A percentile compares a stretch with the other conserved stretches of the same genome.
Evolutionary conservation across 2,888 invertebrate genomes (phyloP).

Genomic region (Cantharis rustica): DNA sequence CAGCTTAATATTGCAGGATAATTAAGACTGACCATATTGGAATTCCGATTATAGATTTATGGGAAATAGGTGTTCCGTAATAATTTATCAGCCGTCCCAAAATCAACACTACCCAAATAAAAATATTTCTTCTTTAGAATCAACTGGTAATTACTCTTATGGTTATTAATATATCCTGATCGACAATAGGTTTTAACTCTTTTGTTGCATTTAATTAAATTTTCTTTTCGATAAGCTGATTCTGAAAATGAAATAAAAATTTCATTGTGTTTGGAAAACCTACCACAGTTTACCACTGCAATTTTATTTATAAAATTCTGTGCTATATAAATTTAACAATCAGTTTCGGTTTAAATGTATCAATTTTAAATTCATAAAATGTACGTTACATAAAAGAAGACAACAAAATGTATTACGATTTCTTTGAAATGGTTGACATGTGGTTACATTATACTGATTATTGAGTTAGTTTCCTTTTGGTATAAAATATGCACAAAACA

Average conservation of each 20-base stretch:
- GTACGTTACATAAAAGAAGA: background rate
- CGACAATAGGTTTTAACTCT: too few species aligned
- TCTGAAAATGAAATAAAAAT: background rate
- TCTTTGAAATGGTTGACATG: background rate
- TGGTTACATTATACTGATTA: background rate
- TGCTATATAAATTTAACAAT: background rate
- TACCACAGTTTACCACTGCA: background rate
- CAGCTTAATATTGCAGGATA: slow-evolving; percentile 1
- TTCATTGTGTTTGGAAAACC: background rate
- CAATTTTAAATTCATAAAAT: background rate
- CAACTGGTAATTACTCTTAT: background rate
- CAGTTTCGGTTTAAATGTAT: background rate
- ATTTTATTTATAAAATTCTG: background rate
- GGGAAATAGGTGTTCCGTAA: background rate
- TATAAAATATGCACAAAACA: background rate
- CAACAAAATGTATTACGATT: background rate
- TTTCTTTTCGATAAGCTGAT: background rate
- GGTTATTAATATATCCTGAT: background rate
- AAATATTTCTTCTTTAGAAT: background rate
- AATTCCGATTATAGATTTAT: background rate
- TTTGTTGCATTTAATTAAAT: too few species aligned
- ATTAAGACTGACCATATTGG: background rate
- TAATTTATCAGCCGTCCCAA: background rate
- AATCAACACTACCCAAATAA: background rate
- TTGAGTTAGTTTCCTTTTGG: background rate